Evolutionary conservation across 2,888 invertebrate genomes (phyloP).

Genomic region (Busseola fusca): DNA sequence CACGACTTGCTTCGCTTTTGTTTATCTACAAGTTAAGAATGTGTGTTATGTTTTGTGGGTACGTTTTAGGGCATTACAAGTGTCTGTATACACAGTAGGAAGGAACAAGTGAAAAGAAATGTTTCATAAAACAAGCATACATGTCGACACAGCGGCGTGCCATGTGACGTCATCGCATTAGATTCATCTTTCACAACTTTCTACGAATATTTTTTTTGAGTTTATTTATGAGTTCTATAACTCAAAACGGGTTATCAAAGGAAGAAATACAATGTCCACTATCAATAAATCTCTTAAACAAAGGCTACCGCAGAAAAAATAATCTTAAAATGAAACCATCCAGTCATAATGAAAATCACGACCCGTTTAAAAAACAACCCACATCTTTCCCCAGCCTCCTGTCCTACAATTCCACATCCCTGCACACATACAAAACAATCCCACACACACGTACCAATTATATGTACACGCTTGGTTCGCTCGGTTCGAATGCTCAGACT

Average conservation of each 20-base stretch:
- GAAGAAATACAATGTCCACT: neutral
- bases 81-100: neutral
- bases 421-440: conserved; percentile 31
- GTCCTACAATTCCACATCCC: conserved; percentile 22
- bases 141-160: neutral
- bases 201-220: neutral
- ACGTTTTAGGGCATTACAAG: neutral
- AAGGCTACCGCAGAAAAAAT: neutral
- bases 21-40: conserved; percentile 44
- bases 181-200: conserved; percentile 28
- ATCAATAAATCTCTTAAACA: neutral
- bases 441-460: conserved; percentile 44
- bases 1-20: conserved; percentile 44
- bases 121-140: neutral
- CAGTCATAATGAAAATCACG: conserved; percentile 12
- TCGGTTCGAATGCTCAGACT: conserved; percentile 59
- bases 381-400: conserved; percentile 16
- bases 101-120: neutral
- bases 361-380: conserved; percentile 20
- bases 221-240: neutral
- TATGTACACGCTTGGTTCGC: conserved; percentile 53
- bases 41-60: neutral
- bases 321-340: neutral
- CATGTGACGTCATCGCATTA: neutral
- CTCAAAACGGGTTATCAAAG: conserved; percentile 46